Percentiles rank a stretch among this genome's conserved stretches.
Evolutionary conservation across 1,140 invertebrate species (phyloP).

Genomic region (Zaprionus kolodkinae): DNA sequence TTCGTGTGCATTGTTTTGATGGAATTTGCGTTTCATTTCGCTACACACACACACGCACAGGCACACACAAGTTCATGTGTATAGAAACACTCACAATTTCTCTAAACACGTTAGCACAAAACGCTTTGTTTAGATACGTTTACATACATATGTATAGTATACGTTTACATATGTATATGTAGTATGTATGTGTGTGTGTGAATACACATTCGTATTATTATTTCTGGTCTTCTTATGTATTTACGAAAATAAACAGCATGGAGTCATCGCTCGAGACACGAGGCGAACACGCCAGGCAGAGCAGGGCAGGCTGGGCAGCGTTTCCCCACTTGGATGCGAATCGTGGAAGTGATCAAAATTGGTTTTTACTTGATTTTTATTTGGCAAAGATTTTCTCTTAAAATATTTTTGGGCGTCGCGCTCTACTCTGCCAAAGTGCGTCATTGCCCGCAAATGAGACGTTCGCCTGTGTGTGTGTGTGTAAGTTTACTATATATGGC

Average conservation of each 20-base stretch:
- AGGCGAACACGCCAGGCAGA: not conserved
- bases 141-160: not conserved
- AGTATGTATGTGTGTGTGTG: slow-evolving; percentile 5
- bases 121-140: slow-evolving; percentile 51
- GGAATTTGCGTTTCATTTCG: slow-evolving; percentile 60
- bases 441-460: slow-evolving; percentile 33
- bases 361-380: slow-evolving; percentile 27
- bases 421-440: slow-evolving; percentile 26
- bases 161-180: not conserved
- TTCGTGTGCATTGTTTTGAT: slow-evolving; percentile 61
- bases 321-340: not conserved
- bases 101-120: slow-evolving; percentile 42
- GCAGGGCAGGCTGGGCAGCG: not conserved
- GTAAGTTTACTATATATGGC: not conserved
- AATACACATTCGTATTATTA: slow-evolving; percentile 19
- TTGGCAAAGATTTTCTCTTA: slow-evolving; percentile 9
- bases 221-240: slow-evolving; percentile 2
- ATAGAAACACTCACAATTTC: slow-evolving; percentile 16
- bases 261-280: slow-evolving; percentile 36
- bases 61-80: not conserved
- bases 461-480: not conserved
- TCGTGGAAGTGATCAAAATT: slow-evolving; percentile 17
- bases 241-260: slow-evolving; percentile 39
- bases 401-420: not conserved
- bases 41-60: slow-evolving; percentile 3